phyloP scores from a whole-genome alignment of 2,797 vertebrate genomes.

The Erethizon dorsatum region DNA sequence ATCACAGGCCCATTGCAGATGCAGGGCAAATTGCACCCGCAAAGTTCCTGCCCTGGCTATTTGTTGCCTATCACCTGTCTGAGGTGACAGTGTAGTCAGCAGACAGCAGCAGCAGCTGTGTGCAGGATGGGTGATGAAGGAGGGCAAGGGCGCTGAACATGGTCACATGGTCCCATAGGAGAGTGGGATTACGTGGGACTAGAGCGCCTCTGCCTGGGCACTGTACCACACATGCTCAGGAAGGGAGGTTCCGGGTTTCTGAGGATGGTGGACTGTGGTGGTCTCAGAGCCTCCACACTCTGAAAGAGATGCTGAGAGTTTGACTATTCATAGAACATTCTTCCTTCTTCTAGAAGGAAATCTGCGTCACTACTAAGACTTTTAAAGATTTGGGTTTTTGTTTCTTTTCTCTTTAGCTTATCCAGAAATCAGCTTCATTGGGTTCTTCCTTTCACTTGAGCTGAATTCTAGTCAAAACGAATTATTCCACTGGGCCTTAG shows the following conservation, averaged over 20 bases:
- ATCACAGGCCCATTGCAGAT: background rate
- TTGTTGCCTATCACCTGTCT: background rate
- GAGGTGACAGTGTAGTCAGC: background rate
- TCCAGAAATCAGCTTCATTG: background rate
- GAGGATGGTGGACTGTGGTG: background rate
- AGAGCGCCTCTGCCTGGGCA: background rate
- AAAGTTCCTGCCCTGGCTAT: background rate
- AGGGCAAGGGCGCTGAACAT: too few species aligned
- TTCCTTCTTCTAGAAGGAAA: background rate
- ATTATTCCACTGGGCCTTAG: background rate
- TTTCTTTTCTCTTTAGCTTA: too few species aligned
- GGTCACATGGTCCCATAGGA: background rate
- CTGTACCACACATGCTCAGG: background rate
- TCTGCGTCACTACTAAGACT: too few species aligned
- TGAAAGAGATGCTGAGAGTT: background rate
- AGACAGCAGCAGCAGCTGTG: background rate
- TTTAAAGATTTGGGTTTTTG: too few species aligned
- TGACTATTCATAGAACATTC: background rate
- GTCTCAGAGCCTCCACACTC: too few species aligned
- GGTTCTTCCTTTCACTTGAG: conserved; percentile 19
- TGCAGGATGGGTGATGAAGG: background rate
- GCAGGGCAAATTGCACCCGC: conserved; percentile 47
- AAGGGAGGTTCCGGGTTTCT: background rate
- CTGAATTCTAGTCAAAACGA: background rate
- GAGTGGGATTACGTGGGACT: background rate